Evolutionary conservation across 2,113 vertebrate species (phyloP), one percentile per base, ranked within the genome.

Genomic region (Mionectes macconnelli): DNA sequence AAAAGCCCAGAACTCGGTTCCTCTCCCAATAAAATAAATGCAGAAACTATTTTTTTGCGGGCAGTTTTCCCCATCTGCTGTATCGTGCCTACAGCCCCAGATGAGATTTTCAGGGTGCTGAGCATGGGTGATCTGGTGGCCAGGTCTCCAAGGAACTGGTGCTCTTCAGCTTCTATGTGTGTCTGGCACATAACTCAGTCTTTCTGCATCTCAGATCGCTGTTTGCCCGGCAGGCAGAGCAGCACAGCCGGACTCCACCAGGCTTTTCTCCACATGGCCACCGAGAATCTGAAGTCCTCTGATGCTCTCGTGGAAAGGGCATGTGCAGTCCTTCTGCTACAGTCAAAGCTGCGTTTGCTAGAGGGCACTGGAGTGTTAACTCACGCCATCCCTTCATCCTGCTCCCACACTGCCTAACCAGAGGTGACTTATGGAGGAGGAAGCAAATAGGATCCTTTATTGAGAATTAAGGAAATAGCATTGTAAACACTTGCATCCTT

Each of bases 391-490:
- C 55, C 49, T 85, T 80, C 63, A 44, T 84, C 82, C 87, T 88
- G 82, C 63, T 60, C 33, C 67, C 22, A 12, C 62, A 1, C 53
- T 53, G 55, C 70, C 80, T 44, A 86, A 33, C 50, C 50, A 59
- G 92, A 77, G 27, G 35, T 88, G 88, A 88, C 88, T 93, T 80
- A 88, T 39, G 68, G 64, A 80, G 85, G 68, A 90, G 90, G 95
- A 96, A 97, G 80, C 63, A 75, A 95, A 93, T 88, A 80, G 72
- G 87, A 77, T 80, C 72, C 79, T 90, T 90, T 83, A 92, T 63
- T 91, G 92, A 52, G 79, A 95, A 93, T 95, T 93, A 93, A 95
- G 96, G 93, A 94, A 94, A 90, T 75, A 11, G 0, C 68, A 30
- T 23, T 78, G 68, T 95, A 95, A 96, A 89, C 5, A 4, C 4